Conservation (phyloP, 2,888 invertebrate species). For the Drosophila pullipes region DNA sequence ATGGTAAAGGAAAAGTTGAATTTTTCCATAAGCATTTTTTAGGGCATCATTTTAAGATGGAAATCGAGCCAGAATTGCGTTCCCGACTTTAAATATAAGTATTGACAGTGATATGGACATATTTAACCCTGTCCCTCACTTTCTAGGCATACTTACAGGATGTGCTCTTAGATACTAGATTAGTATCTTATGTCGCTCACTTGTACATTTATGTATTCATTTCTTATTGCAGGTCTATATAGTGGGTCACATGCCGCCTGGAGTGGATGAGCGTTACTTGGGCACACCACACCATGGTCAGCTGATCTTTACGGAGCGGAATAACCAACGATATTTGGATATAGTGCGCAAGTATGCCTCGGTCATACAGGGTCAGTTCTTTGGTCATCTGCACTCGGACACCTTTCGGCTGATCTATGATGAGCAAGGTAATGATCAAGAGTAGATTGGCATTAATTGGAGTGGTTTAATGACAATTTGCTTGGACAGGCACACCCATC, state of each 20-base stretch:
- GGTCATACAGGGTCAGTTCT: slow-evolving; percentile 96
- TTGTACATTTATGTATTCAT: slow-evolving; percentile 43
- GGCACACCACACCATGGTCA: slow-evolving; percentile 88
- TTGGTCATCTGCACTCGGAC: slow-evolving; percentile 96
- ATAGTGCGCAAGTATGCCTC: slow-evolving; percentile 91
- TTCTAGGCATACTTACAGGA: background rate
- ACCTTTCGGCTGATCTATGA: slow-evolving; percentile 95
- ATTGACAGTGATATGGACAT: background rate
- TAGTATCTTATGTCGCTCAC: background rate
- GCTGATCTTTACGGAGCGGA: slow-evolving; percentile 89
- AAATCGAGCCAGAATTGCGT: background rate
- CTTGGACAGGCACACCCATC: slow-evolving; percentile 90
- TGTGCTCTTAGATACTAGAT: background rate
- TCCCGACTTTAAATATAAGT: background rate
- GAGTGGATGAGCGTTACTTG: slow-evolving; percentile 92
- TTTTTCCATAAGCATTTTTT: background rate
- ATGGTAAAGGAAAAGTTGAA: no score
- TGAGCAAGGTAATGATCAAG: slow-evolving; percentile 87
- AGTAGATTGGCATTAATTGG: background rate
- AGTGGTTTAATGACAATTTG: background rate
- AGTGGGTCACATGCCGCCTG: slow-evolving; percentile 96
- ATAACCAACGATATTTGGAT: slow-evolving; percentile 91
- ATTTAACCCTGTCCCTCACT: fast-evolving
- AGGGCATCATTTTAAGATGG: no score
- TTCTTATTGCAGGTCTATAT: slow-evolving; percentile 90